phyloP scores from a whole-genome alignment of 37 sponge, comb jelly and placozoan genomes.

The Mnemiopsis leidyi region DNA sequence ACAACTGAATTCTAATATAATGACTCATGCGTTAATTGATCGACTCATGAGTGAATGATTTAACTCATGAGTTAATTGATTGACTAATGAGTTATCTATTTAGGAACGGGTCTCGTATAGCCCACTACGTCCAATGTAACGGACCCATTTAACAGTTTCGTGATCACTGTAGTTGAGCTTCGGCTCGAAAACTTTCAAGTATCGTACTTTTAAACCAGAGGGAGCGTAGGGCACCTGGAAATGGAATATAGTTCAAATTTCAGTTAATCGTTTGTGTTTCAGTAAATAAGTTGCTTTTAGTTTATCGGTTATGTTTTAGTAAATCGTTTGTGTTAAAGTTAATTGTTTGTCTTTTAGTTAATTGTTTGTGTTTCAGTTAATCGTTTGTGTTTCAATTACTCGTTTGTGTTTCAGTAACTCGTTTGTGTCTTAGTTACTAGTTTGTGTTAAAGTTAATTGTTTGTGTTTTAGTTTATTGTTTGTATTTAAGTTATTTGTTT shows the following conservation, averaged over 20 bases:
- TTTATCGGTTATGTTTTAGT: too few relatives aligned
- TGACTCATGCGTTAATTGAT: not conserved
- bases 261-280: too few relatives aligned
- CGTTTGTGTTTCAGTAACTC: too few relatives aligned
- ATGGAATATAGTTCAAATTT: not conserved
- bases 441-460: too few relatives aligned
- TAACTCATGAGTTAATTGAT: slow-evolving; percentile 44
- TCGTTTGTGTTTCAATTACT: too few relatives aligned
- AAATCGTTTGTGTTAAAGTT: too few relatives aligned
- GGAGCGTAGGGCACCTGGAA: slow-evolving; percentile 89
- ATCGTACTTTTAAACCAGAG: slow-evolving; percentile 91
- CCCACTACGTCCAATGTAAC: slow-evolving; percentile 94
- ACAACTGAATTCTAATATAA: not conserved
- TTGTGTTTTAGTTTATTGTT: too few relatives aligned
- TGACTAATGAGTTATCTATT: not conserved
- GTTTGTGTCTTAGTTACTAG: too few relatives aligned
- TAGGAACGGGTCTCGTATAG: slow-evolving; percentile 89
- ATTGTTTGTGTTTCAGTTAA: too few relatives aligned
- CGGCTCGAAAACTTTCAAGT: slow-evolving; percentile 96
- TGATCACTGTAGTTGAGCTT: slow-evolving; percentile 96
- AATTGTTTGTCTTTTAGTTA: too few relatives aligned
- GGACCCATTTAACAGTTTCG: slow-evolving; percentile 95
- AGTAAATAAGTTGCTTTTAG: too few relatives aligned
- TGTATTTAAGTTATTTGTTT: too few relatives aligned
- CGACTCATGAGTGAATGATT: not conserved